These are phyloP conservation scores for Sinohyriopsis cumingii DNA, from an alignment of 2,888 invertebrate species.

Conservation along the genomic window DNA sequence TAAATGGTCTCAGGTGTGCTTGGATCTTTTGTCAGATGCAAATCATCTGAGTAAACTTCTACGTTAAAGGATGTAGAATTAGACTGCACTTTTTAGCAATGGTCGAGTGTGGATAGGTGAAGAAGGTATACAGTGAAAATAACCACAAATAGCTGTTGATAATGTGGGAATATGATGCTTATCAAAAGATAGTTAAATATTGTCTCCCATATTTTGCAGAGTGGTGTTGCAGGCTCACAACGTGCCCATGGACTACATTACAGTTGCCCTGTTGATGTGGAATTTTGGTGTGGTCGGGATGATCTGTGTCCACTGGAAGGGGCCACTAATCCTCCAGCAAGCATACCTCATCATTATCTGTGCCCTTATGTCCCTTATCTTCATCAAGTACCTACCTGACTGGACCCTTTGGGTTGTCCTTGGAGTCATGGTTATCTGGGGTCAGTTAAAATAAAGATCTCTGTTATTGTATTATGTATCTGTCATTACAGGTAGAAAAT, in stretches of 20 bases:
- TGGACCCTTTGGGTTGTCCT: conserved; percentile 99
- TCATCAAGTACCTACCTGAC: conserved; percentile 98
- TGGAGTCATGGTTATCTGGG: conserved; percentile 98
- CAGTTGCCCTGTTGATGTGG: conserved; percentile 91
- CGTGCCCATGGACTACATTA: conserved; percentile 95
- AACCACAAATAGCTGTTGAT: too few species aligned
- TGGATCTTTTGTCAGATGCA: too few species aligned
- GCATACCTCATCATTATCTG: conserved; percentile 98
- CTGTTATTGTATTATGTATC: not conserved
- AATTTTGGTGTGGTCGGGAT: conserved; percentile 96
- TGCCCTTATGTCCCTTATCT: conserved; percentile 97
- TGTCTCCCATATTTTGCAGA: conserved; percentile 74
- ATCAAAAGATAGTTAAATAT: not conserved
- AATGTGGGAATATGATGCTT: too few species aligned
- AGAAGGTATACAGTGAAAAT: too few species aligned
- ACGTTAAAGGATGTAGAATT: too few species aligned
- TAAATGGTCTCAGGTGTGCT: too few species aligned
- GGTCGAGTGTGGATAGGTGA: too few species aligned
- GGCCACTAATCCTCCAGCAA: conserved; percentile 90
- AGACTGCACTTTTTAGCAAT: too few species aligned
- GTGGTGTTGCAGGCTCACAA: conserved; percentile 94
- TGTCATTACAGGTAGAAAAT: not conserved
- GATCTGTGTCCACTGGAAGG: conserved; percentile 99
- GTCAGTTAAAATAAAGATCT: conserved; percentile 73
- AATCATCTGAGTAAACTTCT: too few species aligned